These are phyloP conservation scores for Torymus texanus DNA, from an alignment of 2,888 invertebrate species.

Conservation along the genomic window DNA sequence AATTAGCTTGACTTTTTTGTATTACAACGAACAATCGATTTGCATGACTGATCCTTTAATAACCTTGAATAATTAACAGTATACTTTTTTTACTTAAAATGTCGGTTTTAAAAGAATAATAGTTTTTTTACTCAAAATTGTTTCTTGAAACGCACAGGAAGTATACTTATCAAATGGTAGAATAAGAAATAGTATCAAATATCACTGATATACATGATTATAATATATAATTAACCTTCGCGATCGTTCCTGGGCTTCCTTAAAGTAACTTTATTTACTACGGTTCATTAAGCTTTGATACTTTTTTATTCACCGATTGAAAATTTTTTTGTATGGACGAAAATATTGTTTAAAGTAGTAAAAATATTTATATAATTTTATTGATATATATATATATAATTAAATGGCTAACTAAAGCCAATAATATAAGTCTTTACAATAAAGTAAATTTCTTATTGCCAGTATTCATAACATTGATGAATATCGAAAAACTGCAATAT, in stretches of 20 bases:
- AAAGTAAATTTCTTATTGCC: no score
- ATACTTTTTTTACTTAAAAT: neutral
- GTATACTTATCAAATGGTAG: neutral
- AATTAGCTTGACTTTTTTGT: no score
- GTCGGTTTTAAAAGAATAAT: conserved; percentile 7
- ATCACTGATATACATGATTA: conserved; percentile 19
- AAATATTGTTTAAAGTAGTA: no score
- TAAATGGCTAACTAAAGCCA: no score
- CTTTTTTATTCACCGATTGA: neutral
- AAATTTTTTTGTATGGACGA: no score
- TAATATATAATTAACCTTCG: conserved; percentile 32
- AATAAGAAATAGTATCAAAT: neutral
- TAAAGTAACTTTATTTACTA: neutral
- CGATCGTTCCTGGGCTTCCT: conserved; percentile 23
- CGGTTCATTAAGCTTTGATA: neutral
- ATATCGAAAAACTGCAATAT: no score
- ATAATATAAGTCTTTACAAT: no score
- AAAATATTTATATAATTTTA: no score
- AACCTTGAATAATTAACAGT: conserved; percentile 9
- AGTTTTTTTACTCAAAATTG: neutral
- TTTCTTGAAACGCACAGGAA: neutral
- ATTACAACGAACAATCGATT: neutral
- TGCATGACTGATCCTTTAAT: neutral
- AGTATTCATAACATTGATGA: no score
- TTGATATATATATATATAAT: no score